These are phyloP conservation scores for Clarias laeviceps DNA, from an alignment of 2,797 vertebrate genomes.

Conservation along the genomic window DNA sequence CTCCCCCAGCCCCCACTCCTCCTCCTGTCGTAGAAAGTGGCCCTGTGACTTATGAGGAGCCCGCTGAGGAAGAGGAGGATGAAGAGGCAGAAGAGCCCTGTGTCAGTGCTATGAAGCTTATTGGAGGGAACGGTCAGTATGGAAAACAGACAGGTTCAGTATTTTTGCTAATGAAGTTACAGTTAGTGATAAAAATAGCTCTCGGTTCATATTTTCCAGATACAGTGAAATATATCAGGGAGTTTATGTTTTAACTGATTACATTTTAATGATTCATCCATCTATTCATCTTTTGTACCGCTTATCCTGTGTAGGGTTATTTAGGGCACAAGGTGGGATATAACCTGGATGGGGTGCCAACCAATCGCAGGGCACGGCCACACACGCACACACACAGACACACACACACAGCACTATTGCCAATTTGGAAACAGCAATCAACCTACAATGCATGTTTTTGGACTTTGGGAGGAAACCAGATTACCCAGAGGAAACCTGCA, in stretches of 20 bases:
- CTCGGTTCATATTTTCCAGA: neutral
- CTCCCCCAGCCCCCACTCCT: constrained; percentile 27
- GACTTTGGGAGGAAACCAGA: too few species aligned
- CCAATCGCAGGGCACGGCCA: too few species aligned
- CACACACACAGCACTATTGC: too few species aligned
- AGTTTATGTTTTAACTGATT: neutral
- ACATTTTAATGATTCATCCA: too few species aligned
- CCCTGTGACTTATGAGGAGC: constrained; percentile 78
- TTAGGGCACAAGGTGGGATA: too few species aligned
- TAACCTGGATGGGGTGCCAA: too few species aligned
- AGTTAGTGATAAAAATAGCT: neutral
- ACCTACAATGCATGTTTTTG: too few species aligned
- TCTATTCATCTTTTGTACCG: too few species aligned
- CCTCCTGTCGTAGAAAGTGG: constrained; percentile 75
- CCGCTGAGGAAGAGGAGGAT: constrained; percentile 69
- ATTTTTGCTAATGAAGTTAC: neutral
- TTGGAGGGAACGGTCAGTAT: constrained; percentile 79
- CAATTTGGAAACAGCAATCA: too few species aligned
- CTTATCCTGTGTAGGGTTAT: too few species aligned
- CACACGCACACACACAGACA: too few species aligned
- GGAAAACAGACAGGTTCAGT: neutral
- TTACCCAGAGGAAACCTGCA: too few species aligned
- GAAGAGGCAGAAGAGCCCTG: constrained; percentile 87
- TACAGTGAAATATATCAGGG: neutral
- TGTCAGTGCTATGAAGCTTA: constrained; percentile 88